Conservation (phyloP, 2,113 vertebrate species). For the Pseudonaja textilis region DNA sequence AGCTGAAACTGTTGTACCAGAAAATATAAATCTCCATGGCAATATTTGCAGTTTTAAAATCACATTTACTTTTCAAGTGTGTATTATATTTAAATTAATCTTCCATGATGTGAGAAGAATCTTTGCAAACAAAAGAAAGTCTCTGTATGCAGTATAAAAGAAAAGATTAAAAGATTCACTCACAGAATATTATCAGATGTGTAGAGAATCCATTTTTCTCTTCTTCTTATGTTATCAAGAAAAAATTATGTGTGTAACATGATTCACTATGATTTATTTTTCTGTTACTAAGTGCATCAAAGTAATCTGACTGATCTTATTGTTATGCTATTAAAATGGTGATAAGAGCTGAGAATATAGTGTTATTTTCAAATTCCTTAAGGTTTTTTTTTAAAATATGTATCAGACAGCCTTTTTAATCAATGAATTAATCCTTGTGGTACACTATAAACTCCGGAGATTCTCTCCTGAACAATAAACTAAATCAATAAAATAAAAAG, state of each 20-base stretch:
- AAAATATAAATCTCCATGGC: conserved; percentile 22
- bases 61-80: conserved; percentile 28
- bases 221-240: conserved; percentile 8
- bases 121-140: conserved; percentile 31
- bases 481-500: not conserved
- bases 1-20: conserved; percentile 28
- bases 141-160: conserved; percentile 17
- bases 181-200: conserved; percentile 48
- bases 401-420: not conserved
- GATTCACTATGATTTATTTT: conserved; percentile 23
- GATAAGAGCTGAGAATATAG: not conserved
- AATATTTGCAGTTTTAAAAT: conserved; percentile 44
- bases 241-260: not conserved
- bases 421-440: not conserved
- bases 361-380: not conserved
- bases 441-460: not conserved
- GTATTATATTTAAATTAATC: conserved; percentile 48
- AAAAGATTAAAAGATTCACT: conserved; percentile 24
- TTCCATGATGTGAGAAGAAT: conserved; percentile 31
- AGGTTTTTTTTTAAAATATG: not conserved
- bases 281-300: not conserved
- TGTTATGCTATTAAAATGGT: conserved; percentile 17
- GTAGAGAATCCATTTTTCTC: conserved; percentile 27
- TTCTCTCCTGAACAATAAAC: not conserved
- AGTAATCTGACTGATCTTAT: not conserved